Evolutionary conservation across 53 echinoderm and acorn worm species (phyloP), one percentile per base, ranked within the genome.

Genomic region (Stichopus horrens): DNA sequence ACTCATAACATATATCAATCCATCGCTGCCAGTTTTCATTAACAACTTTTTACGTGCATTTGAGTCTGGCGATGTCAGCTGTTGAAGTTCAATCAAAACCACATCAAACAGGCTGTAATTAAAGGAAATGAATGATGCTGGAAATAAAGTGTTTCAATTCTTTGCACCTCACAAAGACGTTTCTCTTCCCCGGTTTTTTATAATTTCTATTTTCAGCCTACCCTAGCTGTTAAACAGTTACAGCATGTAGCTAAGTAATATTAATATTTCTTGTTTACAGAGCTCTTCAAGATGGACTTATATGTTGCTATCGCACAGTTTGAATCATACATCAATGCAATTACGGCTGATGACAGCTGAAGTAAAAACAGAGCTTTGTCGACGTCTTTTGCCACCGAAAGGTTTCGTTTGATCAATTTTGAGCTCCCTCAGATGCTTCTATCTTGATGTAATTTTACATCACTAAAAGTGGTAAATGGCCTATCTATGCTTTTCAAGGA

Each of bases 241-340:
- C 77, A 77, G 37, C 77, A 77, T 77, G 77, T 77, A 77, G 77
- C 77, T 77, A 53, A 51, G 77, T 77, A 77, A 77, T 77, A 77
- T 77, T 77, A 77, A 77, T 77, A 77, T 77, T 21, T 16, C 77
- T 77, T 77, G 77, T 77, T 77, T 77, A 77, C 77, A 11, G 18
- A 77, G 77, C 77, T 52, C 79, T 79, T 52, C 56, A 79, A 52
- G 53, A n/a, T 14, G 54, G 79, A 79, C 55, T 55, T 79, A 79
- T 53, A 37, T 53, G 79, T 14, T 79, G 53, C 51, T 79, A 53
- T 79, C 53, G 53, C 53, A 16, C 16, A 63, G 14, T 63, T 9
- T 63, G 63, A 10, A 63, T 63, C 37, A 37, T 37, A 37, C 37
- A 37, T 37, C 37, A 37, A 37, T 37, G 2, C 37, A 37, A 37